Evolutionary conservation across 2,888 invertebrate species (phyloP).

Genomic region (Abrostola triplasia): DNA sequence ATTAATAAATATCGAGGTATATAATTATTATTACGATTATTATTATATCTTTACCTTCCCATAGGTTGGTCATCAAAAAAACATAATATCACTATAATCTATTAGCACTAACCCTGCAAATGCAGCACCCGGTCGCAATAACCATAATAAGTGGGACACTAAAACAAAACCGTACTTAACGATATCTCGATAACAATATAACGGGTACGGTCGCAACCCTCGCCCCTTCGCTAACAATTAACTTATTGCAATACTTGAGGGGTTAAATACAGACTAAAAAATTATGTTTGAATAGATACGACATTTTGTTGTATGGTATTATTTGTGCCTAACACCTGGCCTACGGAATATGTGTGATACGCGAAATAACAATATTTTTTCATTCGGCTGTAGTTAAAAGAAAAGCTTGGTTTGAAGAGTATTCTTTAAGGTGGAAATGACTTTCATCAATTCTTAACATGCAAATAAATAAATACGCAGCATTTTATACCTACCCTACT

Average conservation of each 20-base stretch:
- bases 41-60: not conserved
- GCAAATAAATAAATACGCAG: no score
- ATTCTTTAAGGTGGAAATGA: no score
- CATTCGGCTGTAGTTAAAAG: no score
- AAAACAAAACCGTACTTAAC: constrained; percentile 80
- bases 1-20: no score
- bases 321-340: not conserved
- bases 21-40: no score
- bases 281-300: constrained; percentile 22
- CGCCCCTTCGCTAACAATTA: constrained; percentile 77
- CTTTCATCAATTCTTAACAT: no score
- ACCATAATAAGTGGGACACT: constrained; percentile 65
- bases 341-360: no score
- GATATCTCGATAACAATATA: constrained; percentile 70
- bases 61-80: constrained; percentile 40
- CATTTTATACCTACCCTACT: no score
- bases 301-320: constrained; percentile 1
- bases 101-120: constrained; percentile 39
- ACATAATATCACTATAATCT: constrained; percentile 47
- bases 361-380: no score
- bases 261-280: constrained; percentile 65
- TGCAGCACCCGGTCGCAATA: constrained; percentile 50
- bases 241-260: constrained; percentile 81
- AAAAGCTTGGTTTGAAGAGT: no score
- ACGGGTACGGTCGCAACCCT: constrained; percentile 63